Evolutionary conservation across 1,140 invertebrate species (phyloP), one percentile per base, ranked within the genome.

Genomic region (Megathymus violae): DNA sequence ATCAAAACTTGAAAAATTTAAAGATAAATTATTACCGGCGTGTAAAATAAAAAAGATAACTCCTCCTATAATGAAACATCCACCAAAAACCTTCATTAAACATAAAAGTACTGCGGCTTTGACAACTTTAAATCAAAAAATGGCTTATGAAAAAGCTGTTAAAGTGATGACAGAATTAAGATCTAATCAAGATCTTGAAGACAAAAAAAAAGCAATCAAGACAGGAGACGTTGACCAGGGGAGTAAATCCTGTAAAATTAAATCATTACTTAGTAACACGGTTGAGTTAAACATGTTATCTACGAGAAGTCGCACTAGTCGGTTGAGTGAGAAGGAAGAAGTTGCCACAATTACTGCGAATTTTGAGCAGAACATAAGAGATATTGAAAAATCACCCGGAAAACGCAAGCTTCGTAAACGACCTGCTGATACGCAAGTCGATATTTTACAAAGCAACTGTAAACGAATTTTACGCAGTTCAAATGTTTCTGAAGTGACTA

Each of bases 101-200:
- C 17, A 59, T 41, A 69, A 73, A 51, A 14, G 67, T 11, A 54
- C 66, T 48, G 52, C 52, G 38, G 50, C 48, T 38, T 43, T 61
- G 10, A 41, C 38, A 43, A 44, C 67, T 11, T 46, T 80, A 16
- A 79, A 82, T 56, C 71, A 81, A 54, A 82, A 85, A 70, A 38
- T 52, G 13, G 79, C 76, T 9, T 88, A 83, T 71, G 78, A 85
- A 59, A 88, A 88, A 40, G 85, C 87, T 36, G 62, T 80, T 16
- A 76, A 78, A 69, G 66, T 88, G 14, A 79, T 87, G 71, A 61
- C 71, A 5, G 77, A 87, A 71, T 50, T 84, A 27, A 88, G 76
- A 41, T 69, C 52, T 5, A 78, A 79, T 58, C 62, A 76, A 61
- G 65, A 22, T 36, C 4, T 36, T 36, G 34, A 43, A 64, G 44